Base-by-base conservation (phyloP, 2,797 vertebrate genomes). In the Gymnopithys bicolor region DNA sequence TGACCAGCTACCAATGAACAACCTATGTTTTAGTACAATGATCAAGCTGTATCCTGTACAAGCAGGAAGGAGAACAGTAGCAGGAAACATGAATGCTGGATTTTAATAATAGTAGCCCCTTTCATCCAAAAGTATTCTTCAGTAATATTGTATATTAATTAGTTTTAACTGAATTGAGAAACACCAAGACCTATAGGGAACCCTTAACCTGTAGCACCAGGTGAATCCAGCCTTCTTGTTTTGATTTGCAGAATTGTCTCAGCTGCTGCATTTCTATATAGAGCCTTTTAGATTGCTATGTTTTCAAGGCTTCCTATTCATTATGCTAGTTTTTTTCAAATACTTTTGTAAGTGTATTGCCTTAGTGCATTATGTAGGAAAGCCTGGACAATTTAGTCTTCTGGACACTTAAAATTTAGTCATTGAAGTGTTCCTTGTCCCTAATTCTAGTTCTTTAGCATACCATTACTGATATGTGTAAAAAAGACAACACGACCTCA, bases 381-480 rank as follows among this genome's bases (percentile, higher is more conserved):
- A 80, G 8, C 7, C 30, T 56, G 12, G 33, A 27, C 11, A 48
- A 9, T 8, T 77, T 51, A 55, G 45, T 49, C 22, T 62, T 64
- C 19, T 33, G 41, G 13, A 55, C 23, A 12, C 52, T 49, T 74
- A 23, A 41, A 90, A 77, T 11, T 52, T 76, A 33, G 22, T 5
- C 2, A 43, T 33, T 91, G 32, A n/a, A 43, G 8, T 51, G 8
- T 2, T 90, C 5, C 24, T 74, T 59, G 48, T 49, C 14, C 5
- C 9, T 75, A 58, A 51, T 73, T 55, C 11, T 32, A 66, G 10
- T 52, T 76, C 1, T 9, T 63, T 27, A 32, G 8, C 0, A 1
- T 25, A 39, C 18, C 0, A 0, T 79, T 77, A 35, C 21, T 0
- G 0, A 45, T 27, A 60, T 1, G 0, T 37, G 6, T 30, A 5